Evolutionary conservation across 2,888 invertebrate genomes (phyloP).

Genomic region (Amphimallon solstitiale): DNA sequence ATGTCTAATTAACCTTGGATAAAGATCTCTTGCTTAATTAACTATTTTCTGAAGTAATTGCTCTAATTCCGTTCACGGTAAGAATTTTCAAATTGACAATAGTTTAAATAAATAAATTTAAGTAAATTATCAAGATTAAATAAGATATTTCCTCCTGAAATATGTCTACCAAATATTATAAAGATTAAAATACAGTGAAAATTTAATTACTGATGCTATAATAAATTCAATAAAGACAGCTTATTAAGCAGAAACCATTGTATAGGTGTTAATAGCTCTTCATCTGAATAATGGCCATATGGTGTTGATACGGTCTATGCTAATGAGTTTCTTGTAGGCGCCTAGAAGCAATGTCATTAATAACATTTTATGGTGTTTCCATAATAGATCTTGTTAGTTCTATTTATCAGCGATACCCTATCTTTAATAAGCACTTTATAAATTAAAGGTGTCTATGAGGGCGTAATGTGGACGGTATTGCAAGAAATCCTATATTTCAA

Average conservation of each 20-base stretch:
- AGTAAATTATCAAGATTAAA: no score
- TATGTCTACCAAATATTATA: no score
- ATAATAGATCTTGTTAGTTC: conserved; percentile 29
- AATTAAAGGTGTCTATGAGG: not conserved
- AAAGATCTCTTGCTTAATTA: no score
- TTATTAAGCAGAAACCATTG: conserved; percentile 28
- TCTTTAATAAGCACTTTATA: conserved; percentile 25
- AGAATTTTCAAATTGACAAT: no score
- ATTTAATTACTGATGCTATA: not conserved
- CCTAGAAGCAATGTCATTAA: conserved; percentile 29
- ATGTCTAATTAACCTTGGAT: no score
- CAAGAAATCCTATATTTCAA: no score
- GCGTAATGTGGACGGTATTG: not conserved
- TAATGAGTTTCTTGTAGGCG: conserved; percentile 32
- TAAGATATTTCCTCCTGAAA: no score
- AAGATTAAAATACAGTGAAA: conserved; percentile 2
- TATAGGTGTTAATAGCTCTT: conserved; percentile 30
- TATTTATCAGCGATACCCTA: conserved; percentile 20
- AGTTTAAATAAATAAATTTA: no score
- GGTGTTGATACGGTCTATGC: conserved; percentile 26
- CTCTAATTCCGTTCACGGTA: no score
- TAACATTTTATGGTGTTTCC: conserved; percentile 29
- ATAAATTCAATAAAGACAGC: conserved; percentile 23
- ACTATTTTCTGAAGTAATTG: no score
- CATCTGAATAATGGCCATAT: conserved; percentile 30